Percentiles rank a stretch among this genome's conserved stretches.
Conservation (phyloP, 2,113 vertebrate species). For the Columba livia region DNA sequence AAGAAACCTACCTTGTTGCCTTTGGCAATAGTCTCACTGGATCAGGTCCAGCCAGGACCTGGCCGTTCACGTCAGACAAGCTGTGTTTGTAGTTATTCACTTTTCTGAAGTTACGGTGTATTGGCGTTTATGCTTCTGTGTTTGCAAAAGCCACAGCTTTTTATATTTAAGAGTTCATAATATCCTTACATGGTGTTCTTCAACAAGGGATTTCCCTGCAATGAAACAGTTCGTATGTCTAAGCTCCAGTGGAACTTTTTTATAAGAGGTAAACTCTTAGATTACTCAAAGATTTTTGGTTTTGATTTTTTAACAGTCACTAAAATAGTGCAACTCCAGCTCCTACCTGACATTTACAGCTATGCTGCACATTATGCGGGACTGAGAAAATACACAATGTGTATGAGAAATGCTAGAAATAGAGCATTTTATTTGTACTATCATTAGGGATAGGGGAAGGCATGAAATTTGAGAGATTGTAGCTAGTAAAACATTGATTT, state of each 20-base stretch:
- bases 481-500: not conserved
- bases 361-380: not conserved
- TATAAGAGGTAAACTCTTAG: not conserved
- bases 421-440: conserved; percentile 20
- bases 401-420: conserved; percentile 21
- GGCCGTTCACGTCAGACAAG: not conserved
- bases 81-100: not conserved
- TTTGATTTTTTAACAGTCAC: not conserved
- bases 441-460: not conserved
- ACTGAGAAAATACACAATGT: conserved; percentile 2
- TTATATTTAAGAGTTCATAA: not conserved
- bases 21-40: not conserved
- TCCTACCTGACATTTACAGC: not conserved
- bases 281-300: not conserved
- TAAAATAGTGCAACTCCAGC: not conserved
- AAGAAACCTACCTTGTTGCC: not conserved
- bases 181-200: not conserved
- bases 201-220: not conserved
- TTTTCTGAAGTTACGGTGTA: not conserved
- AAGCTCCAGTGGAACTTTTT: not conserved
- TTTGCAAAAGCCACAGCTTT: conserved; percentile 3
- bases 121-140: not conserved
- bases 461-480: not conserved
- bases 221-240: not conserved
- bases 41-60: not conserved